phyloP scores from a whole-genome alignment of 2,888 invertebrate genomes.

The Elegia similella region DNA sequence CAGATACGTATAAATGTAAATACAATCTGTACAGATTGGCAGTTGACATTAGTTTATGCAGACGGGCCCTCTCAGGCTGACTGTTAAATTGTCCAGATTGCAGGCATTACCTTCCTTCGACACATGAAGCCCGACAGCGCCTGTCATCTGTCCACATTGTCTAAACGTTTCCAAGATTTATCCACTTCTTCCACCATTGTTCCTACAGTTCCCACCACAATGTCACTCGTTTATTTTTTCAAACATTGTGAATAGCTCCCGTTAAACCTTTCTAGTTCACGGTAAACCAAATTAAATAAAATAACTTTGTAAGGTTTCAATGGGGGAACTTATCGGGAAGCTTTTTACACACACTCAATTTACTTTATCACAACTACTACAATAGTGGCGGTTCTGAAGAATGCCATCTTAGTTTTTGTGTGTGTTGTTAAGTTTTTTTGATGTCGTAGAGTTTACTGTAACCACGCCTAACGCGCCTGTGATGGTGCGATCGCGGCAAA shows the following conservation, averaged over 20 bases:
- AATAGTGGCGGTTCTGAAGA: background rate
- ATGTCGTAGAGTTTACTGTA: constrained; percentile 15
- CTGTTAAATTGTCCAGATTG: constrained; percentile 12
- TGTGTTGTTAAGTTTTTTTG: constrained; percentile 11
- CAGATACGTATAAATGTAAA: background rate
- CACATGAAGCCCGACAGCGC: background rate
- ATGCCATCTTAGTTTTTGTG: constrained; percentile 5
- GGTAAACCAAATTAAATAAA: constrained; percentile 18
- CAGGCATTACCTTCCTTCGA: background rate
- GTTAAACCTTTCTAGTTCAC: constrained; percentile 16
- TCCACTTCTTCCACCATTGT: constrained; percentile 3
- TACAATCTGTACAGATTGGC: background rate
- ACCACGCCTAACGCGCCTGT: constrained; percentile 6
- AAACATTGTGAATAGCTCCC: constrained; percentile 14
- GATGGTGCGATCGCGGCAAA: constrained; percentile 9
- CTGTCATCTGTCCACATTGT: constrained; percentile 15
- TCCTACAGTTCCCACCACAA: background rate
- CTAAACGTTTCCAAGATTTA: constrained; percentile 3
- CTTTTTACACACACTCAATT: constrained; percentile 17
- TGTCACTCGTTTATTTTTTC: background rate
- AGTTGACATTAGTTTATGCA: constrained; percentile 1
- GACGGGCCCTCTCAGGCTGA: background rate
- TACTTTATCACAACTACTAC: constrained; percentile 13
- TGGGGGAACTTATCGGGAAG: constrained; percentile 16
- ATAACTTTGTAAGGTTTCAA: constrained; percentile 18